Evolutionary conservation across 2,113 vertebrate species (phyloP), one percentile per base, ranked within the genome.

Genomic region (Leptodactylus fuscus): DNA sequence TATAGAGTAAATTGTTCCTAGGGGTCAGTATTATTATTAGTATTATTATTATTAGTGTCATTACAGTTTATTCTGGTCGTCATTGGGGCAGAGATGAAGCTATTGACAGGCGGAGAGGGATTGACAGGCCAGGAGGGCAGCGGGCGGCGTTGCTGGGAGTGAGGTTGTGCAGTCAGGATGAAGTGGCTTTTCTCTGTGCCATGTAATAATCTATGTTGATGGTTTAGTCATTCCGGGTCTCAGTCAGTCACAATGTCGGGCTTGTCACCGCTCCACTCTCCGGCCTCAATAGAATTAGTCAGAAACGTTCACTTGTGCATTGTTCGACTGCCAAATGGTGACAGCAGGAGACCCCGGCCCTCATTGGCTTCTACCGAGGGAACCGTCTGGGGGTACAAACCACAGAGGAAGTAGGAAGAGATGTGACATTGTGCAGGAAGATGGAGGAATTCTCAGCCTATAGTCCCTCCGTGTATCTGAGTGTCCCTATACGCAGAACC

Each of bases 261-360:
- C 55, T 51, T 51, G 83, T 82, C 81, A 71, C 46, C 46, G 12
- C 38, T 34, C 24, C 38, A 32, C 60, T 81, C 41, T 48, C 36
- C 6, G 9, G 0, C 1, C 16, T 49, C 78, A 82, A 74, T 73
- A 5, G 16, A 29, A 49, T 24, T 60, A 27, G 73, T 32, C 83
- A 65, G 73, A 65, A 13, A 41, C 15, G 74, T 38, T 87, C 9
- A 51, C 55, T 75, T 55, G 58, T 36, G n/a, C 34, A 67, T 71
- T 77, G 58, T 77, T 60, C 41, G 22, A 8, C 12, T 41, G 74
- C 73, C 32, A 44, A 53, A 51, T 34, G 29, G 48, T 73, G 67
- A 73, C 48, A 58, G 22, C 49, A n/a, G 48, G 81, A 55, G 46
- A 71, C 62, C 58, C 36, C 27, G 32, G 65, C 8, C 27, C 27